phyloP scores from a whole-genome alignment of 1,140 invertebrate species.

The Trypoxylus dichotomus region DNA sequence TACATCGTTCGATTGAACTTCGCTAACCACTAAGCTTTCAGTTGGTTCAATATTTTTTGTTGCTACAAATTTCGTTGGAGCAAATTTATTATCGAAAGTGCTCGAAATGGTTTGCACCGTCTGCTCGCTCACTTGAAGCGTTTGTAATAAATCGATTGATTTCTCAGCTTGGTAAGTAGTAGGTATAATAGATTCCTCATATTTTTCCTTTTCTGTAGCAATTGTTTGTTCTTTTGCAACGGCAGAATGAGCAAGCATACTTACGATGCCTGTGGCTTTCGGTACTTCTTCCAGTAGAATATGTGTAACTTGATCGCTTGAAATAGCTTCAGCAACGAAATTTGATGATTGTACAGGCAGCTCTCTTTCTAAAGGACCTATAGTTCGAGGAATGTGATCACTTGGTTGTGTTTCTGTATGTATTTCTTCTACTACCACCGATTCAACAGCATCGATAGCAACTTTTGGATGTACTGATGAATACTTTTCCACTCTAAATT shows the following conservation, averaged over 20 bases:
- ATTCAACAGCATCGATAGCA: conserved; percentile 63
- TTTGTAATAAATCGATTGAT: conserved; percentile 60
- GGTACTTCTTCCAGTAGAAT: conserved; percentile 55
- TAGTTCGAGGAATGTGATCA: conserved; percentile 75
- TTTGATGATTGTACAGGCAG: conserved; percentile 50
- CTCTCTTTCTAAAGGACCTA: conserved; percentile 57
- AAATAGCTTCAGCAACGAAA: conserved; percentile 58
- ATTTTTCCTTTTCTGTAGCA: conserved; percentile 61
- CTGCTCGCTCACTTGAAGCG: conserved; percentile 56
- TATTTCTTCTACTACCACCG: conserved; percentile 67
- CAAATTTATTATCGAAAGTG: conserved; percentile 51
- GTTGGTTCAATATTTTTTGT: conserved; percentile 57
- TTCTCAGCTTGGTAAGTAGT: conserved; percentile 55
- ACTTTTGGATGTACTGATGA: conserved; percentile 60
- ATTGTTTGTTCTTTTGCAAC: conserved; percentile 57
- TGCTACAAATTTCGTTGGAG: conserved; percentile 56
- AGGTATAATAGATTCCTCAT: conserved; percentile 51
- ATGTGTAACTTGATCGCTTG: conserved; percentile 57
- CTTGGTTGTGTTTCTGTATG: conserved; percentile 69
- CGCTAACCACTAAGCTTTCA: conserved; percentile 59
- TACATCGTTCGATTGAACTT: conserved; percentile 61
- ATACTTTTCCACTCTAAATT: conserved; percentile 46
- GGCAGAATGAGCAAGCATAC: conserved; percentile 59
- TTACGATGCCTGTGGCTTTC: conserved; percentile 57
- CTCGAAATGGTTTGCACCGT: conserved; percentile 62